A percentile compares a stretch with the other conserved stretches of the same genome.
Conservation (phyloP, 2,797 vertebrate species). For the Arctocebus calabarensis region DNA sequence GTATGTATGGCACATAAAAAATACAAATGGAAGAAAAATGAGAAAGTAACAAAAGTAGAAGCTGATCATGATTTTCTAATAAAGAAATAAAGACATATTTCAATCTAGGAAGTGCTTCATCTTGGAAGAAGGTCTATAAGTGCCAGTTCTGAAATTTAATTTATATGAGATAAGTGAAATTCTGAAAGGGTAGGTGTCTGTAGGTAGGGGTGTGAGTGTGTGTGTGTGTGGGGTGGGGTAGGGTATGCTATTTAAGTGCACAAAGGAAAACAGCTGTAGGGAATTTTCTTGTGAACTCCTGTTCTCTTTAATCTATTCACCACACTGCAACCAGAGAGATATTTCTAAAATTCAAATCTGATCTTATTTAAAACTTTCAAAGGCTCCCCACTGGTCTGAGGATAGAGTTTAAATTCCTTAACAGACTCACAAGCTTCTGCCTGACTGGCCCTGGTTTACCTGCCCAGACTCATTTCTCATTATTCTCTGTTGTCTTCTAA, state of each 20-base stretch:
- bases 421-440: background rate
- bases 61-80: background rate
- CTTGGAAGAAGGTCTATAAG: background rate
- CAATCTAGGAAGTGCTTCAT: background rate
- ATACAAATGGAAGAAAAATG: background rate
- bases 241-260: background rate
- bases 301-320: background rate
- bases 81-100: constrained; percentile 31
- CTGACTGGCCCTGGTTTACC: background rate
- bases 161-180: background rate
- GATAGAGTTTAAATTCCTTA: constrained; percentile 40
- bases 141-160: background rate
- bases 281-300: constrained; percentile 27
- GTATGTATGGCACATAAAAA: background rate
- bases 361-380: constrained; percentile 33
- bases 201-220: background rate
- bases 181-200: background rate
- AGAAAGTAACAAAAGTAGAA: background rate
- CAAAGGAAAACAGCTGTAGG: background rate
- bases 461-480: background rate
- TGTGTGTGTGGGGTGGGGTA: background rate
- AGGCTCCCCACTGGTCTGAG: background rate
- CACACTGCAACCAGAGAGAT: background rate
- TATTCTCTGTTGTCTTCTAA: background rate
- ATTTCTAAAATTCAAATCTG: constrained; percentile 30